Conservation (phyloP, 2,888 invertebrate species). For the Drosophila cyrtoloma region DNA sequence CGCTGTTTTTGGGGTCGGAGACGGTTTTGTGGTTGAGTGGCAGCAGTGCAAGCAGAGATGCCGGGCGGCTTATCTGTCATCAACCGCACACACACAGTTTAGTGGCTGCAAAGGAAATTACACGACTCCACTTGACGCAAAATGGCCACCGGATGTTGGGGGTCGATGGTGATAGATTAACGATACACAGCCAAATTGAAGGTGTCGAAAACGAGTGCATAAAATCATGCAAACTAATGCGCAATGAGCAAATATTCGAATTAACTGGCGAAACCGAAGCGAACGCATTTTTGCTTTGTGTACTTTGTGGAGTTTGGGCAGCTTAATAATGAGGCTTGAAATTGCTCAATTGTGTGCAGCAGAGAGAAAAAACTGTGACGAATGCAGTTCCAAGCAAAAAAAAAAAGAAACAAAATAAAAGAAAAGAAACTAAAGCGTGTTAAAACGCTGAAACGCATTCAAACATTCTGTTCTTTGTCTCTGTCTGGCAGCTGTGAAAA, state of each 20-base stretch:
- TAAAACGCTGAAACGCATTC: conserved; percentile 51
- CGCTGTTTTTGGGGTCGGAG: conserved; percentile 13
- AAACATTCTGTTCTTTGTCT: conserved; percentile 16
- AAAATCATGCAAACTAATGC: conserved; percentile 13
- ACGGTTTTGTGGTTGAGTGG: neutral
- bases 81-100: conserved; percentile 77
- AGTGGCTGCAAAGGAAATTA: conserved; percentile 75
- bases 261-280: neutral
- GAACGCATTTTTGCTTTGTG: conserved; percentile 29
- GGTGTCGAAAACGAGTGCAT: conserved; percentile 39
- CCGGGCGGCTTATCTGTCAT: conserved; percentile 65
- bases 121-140: conserved; percentile 52
- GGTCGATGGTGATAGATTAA: conserved; percentile 4
- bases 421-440: conserved; percentile 60
- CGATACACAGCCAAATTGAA: conserved; percentile 31
- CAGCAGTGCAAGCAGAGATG: neutral
- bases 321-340: conserved; percentile 72
- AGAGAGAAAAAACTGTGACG: conserved; percentile 24
- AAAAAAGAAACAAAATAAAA: neutral
- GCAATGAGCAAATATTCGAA: conserved; percentile 24
- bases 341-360: conserved; percentile 40
- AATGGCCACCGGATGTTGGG: conserved; percentile 58
- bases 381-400: conserved; percentile 37
- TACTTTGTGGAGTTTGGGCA: conserved; percentile 7
- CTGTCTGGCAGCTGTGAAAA: conserved; percentile 77